Evolutionary conservation across 2,113 vertebrate genomes (phyloP), one percentile per base, ranked within the genome.

Genomic region (Tachycineta bicolor): DNA sequence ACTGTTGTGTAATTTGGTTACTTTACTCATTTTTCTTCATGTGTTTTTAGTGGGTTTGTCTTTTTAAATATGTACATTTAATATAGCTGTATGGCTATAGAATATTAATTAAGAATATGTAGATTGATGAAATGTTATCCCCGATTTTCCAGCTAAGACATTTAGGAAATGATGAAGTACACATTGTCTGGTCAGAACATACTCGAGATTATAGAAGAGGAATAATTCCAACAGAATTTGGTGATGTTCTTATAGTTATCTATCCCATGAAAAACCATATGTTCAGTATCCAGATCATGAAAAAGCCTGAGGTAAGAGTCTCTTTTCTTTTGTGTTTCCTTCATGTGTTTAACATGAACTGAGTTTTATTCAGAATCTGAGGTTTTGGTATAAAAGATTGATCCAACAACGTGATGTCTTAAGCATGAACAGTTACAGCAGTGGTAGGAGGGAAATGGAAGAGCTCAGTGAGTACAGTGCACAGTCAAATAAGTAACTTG

Each of bases 251-350:
- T 58, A 99, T 99, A 91, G 92, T 99, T 97, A 99, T 99, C 97
- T 99, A 99, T 97, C 99, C 99, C 91, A 99, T 99, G 98, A 99
- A 99, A 98, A 99, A 99, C 98, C 99, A 99, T 96, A 99, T 99
- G 99, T 99, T 99, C 97, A 99, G 99, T 97, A 99, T 99, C 96
- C 99, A 99, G 94, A 99, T 99, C 92, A 99, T 99, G 96, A 99
- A 99, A 96, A 99, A 99, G 81, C 99, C 99, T 33, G 99, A 99
- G 99, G 99, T 99, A 98, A 96, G 97, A 12, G 6, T 37, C 68
- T 49, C 13, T 55, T 88, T 79, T 83, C 55, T 64, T 78, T 74
- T 62, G 5, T 93, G 6, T 95, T 96, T 89, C 10, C 76, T 58
- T 88, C 6, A 5, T 76, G 22, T 67, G 70, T 96, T 96, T 92